Evolutionary conservation across 2,113 vertebrate species (phyloP).

Genomic region (Spheniscus mendiculus): DNA sequence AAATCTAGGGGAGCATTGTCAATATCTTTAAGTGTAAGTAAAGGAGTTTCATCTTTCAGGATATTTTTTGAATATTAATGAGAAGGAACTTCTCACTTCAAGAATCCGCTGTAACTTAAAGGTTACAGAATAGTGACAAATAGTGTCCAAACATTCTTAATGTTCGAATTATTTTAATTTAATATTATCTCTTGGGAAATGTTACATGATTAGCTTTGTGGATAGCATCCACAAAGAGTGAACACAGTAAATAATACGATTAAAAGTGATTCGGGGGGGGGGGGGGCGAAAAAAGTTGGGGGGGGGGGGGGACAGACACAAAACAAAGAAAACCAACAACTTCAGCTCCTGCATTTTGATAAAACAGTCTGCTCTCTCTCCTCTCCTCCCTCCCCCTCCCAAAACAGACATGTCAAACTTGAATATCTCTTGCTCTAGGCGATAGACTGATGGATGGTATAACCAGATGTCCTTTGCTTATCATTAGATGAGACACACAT

Average conservation of each 20-base stretch:
- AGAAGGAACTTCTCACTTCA: not conserved
- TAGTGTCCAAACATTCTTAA: not conserved
- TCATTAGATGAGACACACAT: constrained; percentile 8
- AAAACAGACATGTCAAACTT: constrained; percentile 42
- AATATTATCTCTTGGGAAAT: not conserved
- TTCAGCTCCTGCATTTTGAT: not conserved
- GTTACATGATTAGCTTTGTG: not conserved
- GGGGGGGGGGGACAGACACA: no score
- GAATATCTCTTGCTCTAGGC: constrained; percentile 48
- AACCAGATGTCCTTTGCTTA: constrained; percentile 47
- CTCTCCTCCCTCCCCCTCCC: not conserved
- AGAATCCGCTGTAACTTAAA: not conserved
- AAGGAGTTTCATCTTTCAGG: not conserved
- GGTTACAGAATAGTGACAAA: not conserved
- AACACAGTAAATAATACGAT: not conserved
- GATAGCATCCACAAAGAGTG: not conserved
- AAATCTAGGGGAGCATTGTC: not conserved
- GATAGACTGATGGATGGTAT: not conserved
- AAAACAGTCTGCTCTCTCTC: not conserved
- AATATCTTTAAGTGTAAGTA: not conserved
- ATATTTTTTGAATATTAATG: not conserved
- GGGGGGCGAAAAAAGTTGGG: no score
- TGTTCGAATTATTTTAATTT: not conserved
- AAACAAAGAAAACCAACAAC: not conserved
- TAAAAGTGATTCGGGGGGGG: not conserved